Evolutionary conservation across 2,113 vertebrate species (phyloP).

Genomic region (Onychostoma macrolepis): DNA sequence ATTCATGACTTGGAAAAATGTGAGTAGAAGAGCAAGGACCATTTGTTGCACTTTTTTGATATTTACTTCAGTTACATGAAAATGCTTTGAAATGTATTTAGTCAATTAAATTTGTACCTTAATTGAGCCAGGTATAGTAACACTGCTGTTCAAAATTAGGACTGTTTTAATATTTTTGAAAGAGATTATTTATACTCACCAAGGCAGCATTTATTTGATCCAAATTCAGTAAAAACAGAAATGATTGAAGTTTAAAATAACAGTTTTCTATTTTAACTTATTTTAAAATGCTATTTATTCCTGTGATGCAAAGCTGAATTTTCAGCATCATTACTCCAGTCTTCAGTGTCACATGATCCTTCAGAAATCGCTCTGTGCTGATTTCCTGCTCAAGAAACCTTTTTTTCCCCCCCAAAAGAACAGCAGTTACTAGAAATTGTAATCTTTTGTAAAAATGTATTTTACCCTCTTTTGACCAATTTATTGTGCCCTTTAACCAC

Average conservation of each 20-base stretch:
- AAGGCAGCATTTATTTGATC: background rate
- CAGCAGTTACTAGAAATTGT: too few species aligned
- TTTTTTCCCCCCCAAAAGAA: background rate
- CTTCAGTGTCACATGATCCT: background rate
- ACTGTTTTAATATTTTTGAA: background rate
- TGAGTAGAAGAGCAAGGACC: background rate
- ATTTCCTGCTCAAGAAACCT: background rate
- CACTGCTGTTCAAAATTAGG: background rate
- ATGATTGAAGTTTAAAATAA: too few species aligned
- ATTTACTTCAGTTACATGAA: background rate
- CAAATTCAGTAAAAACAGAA: too few species aligned
- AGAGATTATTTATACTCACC: background rate
- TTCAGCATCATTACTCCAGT: background rate
- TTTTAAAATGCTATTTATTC: background rate
- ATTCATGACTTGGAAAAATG: background rate
- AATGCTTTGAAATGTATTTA: background rate
- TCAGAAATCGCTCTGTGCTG: background rate
- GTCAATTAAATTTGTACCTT: background rate
- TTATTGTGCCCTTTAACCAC: background rate
- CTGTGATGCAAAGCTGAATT: background rate
- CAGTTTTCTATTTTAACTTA: background rate
- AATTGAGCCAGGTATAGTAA: background rate
- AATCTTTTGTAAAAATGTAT: background rate
- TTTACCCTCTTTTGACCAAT: background rate
- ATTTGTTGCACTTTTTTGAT: background rate